phyloP scores from a whole-genome alignment of 64 coral and sea anemone genomes.

The Acropora yongei region DNA sequence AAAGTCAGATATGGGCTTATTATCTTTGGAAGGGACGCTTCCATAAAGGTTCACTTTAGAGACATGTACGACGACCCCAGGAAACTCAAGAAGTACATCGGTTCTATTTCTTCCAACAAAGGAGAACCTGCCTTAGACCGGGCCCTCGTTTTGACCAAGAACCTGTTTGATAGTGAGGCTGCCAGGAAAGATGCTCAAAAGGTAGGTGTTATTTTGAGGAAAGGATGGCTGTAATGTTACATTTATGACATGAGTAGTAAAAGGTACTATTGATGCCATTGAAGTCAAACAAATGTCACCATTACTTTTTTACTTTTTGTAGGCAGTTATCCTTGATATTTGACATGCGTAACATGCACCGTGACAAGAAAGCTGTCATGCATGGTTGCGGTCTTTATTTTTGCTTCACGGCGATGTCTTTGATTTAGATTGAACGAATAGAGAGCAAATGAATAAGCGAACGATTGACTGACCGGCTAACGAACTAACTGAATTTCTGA shows the following conservation, averaged over 20 bases:
- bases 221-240: neutral
- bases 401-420: no score
- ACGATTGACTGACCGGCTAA: no score
- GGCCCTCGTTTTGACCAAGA: conserved; percentile 63
- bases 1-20: conserved; percentile 83
- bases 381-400: no score
- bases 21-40: conserved; percentile 71
- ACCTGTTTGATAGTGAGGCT: conserved; percentile 52
- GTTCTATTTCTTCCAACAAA: conserved; percentile 21
- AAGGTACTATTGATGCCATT: neutral
- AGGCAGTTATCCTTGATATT: no score
- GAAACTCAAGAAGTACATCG: conserved; percentile 45
- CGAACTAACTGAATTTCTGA: no score
- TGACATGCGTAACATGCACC: no score
- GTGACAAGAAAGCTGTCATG: no score
- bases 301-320: no score
- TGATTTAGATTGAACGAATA: no score
- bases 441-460: no score
- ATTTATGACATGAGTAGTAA: no score
- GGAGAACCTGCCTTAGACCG: conserved; percentile 51
- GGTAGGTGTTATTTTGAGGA: conserved; percentile 31
- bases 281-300: neutral
- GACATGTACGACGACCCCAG: conserved; percentile 43
- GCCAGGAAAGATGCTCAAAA: conserved; percentile 81
- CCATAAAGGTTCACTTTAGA: conserved; percentile 46